A percentile compares a stretch with the other conserved stretches of the same genome.
These are phyloP conservation scores for Oopsacas minuta DNA, from an alignment of 37 sponge, comb jelly and placozoan species.

Conservation along the genomic window DNA sequence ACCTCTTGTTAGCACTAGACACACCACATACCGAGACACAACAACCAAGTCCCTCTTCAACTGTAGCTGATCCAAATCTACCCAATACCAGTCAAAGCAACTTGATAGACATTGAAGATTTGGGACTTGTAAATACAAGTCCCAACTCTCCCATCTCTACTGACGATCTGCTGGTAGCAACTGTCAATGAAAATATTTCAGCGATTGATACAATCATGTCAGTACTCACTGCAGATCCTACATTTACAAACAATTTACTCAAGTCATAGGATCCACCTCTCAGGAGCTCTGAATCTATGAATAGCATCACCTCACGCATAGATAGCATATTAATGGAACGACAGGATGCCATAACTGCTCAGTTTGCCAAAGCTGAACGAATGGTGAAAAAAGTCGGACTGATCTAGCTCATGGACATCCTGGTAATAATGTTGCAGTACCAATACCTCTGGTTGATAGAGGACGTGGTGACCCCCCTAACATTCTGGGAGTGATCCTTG, in stretches of 20 bases:
- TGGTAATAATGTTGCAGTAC: neutral
- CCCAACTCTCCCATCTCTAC: too few relatives aligned
- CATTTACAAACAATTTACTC: too few relatives aligned
- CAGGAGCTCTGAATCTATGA: neutral
- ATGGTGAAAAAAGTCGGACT: neutral
- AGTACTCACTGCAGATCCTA: neutral
- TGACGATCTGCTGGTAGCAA: too few relatives aligned
- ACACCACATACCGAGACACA: too few relatives aligned
- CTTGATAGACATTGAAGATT: too few relatives aligned
- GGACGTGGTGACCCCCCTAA: neutral
- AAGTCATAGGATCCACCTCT: neutral
- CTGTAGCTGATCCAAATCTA: too few relatives aligned
- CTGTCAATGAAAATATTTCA: too few relatives aligned
- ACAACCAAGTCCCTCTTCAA: too few relatives aligned
- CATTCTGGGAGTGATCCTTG: neutral
- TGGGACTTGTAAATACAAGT: too few relatives aligned
- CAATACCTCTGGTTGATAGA: too few relatives aligned
- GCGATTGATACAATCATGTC: neutral
- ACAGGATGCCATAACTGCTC: neutral
- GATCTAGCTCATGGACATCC: neutral
- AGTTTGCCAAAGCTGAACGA: neutral
- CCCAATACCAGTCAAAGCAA: too few relatives aligned
- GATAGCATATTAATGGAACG: neutral
- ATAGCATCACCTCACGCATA: neutral
- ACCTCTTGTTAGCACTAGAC: too few relatives aligned